phyloP scores from a whole-genome alignment of 2,888 invertebrate species.

The Lasioglossum oenotherae region DNA sequence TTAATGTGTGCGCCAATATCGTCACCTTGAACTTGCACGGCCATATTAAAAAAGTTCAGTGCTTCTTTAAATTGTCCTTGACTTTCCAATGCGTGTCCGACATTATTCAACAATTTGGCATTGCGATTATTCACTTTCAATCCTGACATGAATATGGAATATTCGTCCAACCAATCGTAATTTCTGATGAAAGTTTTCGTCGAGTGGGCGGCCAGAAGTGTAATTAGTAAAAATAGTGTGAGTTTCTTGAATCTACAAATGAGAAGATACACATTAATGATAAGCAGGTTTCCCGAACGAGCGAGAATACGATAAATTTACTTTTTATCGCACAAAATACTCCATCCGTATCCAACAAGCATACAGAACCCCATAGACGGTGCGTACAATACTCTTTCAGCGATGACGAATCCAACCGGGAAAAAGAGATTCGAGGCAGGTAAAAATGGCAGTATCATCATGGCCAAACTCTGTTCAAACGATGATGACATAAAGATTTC shows the following conservation, averaged over 20 bases:
- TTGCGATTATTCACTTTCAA: conserved; percentile 94
- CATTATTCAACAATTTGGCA: conserved; percentile 98
- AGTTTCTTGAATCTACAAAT: conserved; percentile 86
- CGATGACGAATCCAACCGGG: conserved; percentile 98
- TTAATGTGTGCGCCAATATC: conserved; percentile 99
- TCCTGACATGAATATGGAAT: conserved; percentile 97
- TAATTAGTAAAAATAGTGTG: conserved; percentile 88
- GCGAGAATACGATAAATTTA: conserved; percentile 70
- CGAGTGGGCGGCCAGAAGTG: conserved; percentile 91
- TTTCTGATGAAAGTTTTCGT: conserved; percentile 95
- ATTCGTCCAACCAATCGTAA: conserved; percentile 97
- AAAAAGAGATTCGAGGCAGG: conserved; percentile 99
- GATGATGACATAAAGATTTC: background rate
- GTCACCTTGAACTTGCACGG: conserved; percentile 96
- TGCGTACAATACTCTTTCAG: conserved; percentile 97
- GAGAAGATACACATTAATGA: background rate
- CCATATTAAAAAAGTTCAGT: conserved; percentile 95
- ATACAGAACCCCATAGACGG: conserved; percentile 99
- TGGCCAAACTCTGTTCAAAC: conserved; percentile 90
- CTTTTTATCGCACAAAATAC: conserved; percentile 88
- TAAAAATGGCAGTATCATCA: conserved; percentile 95
- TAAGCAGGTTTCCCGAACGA: background rate
- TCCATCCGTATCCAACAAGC: conserved; percentile 94
- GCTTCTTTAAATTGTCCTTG: conserved; percentile 90
- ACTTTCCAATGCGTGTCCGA: conserved; percentile 97